Evolutionary conservation across 2,888 invertebrate species (phyloP), one percentile per base, ranked within the genome.

Genomic region (Callosobruchus maculatus): DNA sequence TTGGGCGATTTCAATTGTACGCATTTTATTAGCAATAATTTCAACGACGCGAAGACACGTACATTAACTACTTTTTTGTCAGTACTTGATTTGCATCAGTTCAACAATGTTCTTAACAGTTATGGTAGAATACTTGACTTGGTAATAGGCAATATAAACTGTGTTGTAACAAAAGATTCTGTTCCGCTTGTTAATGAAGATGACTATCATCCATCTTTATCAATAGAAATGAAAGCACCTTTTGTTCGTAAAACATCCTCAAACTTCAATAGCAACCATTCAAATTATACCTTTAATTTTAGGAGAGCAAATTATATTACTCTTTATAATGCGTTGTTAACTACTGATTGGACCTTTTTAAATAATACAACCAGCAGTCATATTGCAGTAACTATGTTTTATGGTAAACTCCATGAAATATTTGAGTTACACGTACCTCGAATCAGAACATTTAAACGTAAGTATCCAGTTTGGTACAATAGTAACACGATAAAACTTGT

Each of bases 241-340:
- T 26, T 26, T 21, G 1, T 9, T 66, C 26, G 30, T n/a, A 21
- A 18, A 2, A 66, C 0, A 66, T 21, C n/a, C 7, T 71, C 21
- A 18, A 20, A 18, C 49, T 49, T 13, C 1, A 7, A 7, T 7
- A 49, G 18, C 13, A 49, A 71, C 66, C 20, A 49, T 20, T 7
- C 13, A 20, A 70, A 21, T n/a, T 70, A 70, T 13, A 72, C 70
- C 20, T 72, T 49, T 22, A 72, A 72, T 18, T 69, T 72, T 30
- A 72, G 68, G 49, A 72, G 49, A 70, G 72, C 72, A 49, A 49
- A 70, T 31, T 72, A 31, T 70, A 21, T n/a, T 0, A 31, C 68
- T 0, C 21, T 72, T n/a, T 72, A 72, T 22, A 70, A 49, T 70
- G 66, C n/a, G 7, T 21, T 72, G 21, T 21, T 49, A 49, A 22